phyloP scores from a whole-genome alignment of 2,888 invertebrate genomes.

The Mythimna impura region DNA sequence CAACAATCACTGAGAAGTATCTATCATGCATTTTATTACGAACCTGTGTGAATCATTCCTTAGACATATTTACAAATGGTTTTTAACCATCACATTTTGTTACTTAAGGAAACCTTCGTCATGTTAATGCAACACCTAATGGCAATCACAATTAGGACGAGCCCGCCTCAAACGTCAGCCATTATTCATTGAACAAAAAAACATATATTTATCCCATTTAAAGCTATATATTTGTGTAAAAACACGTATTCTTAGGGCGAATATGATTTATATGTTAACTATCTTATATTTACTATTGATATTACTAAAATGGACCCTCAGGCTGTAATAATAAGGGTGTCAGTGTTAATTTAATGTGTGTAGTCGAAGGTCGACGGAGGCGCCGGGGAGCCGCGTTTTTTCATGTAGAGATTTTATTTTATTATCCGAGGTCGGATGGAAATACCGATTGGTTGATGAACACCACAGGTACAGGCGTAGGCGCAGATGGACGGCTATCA shows the following conservation, averaged over 20 bases:
- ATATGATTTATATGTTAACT: slow-evolving; percentile 85
- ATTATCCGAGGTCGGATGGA: slow-evolving; percentile 83
- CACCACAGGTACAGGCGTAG: slow-evolving; percentile 60
- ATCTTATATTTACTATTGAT: slow-evolving; percentile 38
- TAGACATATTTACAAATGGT: slow-evolving; percentile 23
- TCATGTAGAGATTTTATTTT: slow-evolving; percentile 83
- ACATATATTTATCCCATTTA: slow-evolving; percentile 81
- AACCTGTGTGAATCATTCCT: slow-evolving; percentile 5
- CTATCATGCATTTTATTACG: background rate
- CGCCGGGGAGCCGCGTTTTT: slow-evolving; percentile 86
- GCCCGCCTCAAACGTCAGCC: slow-evolving; percentile 73
- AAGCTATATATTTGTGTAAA: slow-evolving; percentile 85
- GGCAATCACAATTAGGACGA: slow-evolving; percentile 74
- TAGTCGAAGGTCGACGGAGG: slow-evolving; percentile 75
- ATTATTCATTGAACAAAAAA: slow-evolving; percentile 76
- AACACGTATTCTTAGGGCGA: slow-evolving; percentile 84
- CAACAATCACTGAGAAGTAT: background rate
- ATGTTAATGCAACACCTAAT: slow-evolving; percentile 67
- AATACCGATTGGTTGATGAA: slow-evolving; percentile 76
- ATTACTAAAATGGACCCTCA: slow-evolving; percentile 66
- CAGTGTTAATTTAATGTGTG: slow-evolving; percentile 35
- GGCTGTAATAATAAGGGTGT: slow-evolving; percentile 55
- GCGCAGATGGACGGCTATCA: slow-evolving; percentile 43
- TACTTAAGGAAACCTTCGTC: slow-evolving; percentile 58
- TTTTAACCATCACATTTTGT: slow-evolving; percentile 45